phyloP scores from a whole-genome alignment of 37 sponge, comb jelly and placozoan genomes.

The Cladorhizidae sp. region DNA sequence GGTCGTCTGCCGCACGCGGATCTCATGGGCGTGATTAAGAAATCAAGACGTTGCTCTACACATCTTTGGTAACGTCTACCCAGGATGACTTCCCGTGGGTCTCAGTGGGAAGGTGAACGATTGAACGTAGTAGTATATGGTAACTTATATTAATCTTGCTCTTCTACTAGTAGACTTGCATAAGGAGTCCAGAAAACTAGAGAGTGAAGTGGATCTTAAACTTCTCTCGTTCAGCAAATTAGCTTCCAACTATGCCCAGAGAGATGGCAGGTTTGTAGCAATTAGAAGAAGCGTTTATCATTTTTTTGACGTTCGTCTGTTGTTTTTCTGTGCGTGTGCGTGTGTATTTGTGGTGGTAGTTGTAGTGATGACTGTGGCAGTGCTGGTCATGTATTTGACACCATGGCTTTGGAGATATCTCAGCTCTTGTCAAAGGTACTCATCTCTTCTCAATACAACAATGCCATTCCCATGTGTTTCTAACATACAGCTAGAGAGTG shows the following conservation, averaged over 20 bases:
- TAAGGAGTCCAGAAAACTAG: slow-evolving; percentile 82
- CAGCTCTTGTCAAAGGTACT: slow-evolving; percentile 78
- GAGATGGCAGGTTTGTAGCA: slow-evolving; percentile 35
- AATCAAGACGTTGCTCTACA: too few relatives aligned
- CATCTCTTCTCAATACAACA: not conserved
- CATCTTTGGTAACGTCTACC: too few relatives aligned
- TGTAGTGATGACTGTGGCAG: not conserved
- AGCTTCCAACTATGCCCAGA: slow-evolving; percentile 75
- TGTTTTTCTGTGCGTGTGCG: not conserved
- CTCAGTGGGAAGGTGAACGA: slow-evolving; percentile 49
- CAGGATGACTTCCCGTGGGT: not conserved
- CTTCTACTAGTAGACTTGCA: slow-evolving; percentile 56
- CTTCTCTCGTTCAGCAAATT: slow-evolving; percentile 92
- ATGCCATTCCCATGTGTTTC: not conserved
- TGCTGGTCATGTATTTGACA: slow-evolving; percentile 86
- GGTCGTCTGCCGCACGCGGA: too few relatives aligned
- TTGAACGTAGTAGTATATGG: not conserved
- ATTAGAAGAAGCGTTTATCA: not conserved
- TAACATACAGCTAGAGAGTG: slow-evolving; percentile 45
- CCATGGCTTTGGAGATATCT: slow-evolving; percentile 88
- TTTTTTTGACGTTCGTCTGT: not conserved
- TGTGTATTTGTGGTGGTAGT: not conserved
- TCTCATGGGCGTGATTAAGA: too few relatives aligned
- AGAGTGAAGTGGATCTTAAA: slow-evolving; percentile 88
- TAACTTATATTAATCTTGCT: not conserved